A percentile compares a stretch with the other conserved stretches of the same genome.
Evolutionary conservation across 2,888 invertebrate genomes (phyloP).

Genomic region (Metopia argyrocephala): DNA sequence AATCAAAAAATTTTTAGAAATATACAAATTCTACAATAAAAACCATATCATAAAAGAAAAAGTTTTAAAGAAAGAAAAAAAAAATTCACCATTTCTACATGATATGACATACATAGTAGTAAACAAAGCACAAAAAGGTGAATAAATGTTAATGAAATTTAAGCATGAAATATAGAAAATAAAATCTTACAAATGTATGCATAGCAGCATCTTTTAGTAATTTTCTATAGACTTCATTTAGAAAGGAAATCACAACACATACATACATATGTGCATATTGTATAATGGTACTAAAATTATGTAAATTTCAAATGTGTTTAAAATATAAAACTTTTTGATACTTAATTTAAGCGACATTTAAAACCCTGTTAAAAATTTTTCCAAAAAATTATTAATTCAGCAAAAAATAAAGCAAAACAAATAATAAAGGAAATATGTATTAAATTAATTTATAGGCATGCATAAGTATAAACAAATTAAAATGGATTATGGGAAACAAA

Average conservation of each 20-base stretch:
- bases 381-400: slow-evolving; percentile 2
- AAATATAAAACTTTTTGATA: background rate
- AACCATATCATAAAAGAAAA: no score
- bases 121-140: background rate
- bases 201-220: slow-evolving; percentile 16
- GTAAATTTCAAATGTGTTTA: background rate
- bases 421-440: no score
- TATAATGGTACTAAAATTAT: background rate
- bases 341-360: no score
- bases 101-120: background rate
- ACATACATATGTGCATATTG: background rate
- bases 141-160: background rate
- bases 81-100: background rate
- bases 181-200: slow-evolving; percentile 31
- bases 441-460: no score
- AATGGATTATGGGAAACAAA: slow-evolving; percentile 7
- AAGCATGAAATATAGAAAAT: background rate
- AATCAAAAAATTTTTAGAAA: no score
- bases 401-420: slow-evolving; percentile 10
- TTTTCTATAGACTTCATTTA: background rate
- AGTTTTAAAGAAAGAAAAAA: background rate
- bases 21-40: no score
- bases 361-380: background rate
- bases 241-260: background rate
- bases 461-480: background rate